These are phyloP conservation scores for Rotaria sp. DNA, from an alignment of 2,888 invertebrate genomes.

Conservation along the genomic window DNA sequence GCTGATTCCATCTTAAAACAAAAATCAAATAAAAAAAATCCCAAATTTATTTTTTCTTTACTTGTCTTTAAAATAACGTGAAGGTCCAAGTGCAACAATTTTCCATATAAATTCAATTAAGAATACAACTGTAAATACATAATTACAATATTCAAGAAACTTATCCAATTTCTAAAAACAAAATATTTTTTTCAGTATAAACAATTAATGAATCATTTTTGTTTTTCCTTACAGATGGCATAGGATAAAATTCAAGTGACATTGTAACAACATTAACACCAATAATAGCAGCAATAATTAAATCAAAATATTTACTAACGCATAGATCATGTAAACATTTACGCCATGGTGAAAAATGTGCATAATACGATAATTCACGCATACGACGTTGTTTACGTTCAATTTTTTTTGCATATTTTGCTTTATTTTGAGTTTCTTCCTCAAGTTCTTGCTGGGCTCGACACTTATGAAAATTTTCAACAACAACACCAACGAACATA, in stretches of 20 bases:
- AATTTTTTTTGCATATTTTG: conserved; percentile 83
- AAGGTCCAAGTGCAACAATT: conserved; percentile 79
- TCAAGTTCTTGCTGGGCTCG: conserved; percentile 97
- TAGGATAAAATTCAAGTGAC: conserved; percentile 98
- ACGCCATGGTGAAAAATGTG: conserved; percentile 77
- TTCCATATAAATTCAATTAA: conserved; percentile 94
- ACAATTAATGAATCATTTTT: neutral
- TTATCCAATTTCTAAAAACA: conserved; percentile 70
- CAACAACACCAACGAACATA: conserved; percentile 99
- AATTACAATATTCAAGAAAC: conserved; percentile 93
- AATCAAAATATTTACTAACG: conserved; percentile 95
- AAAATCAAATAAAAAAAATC: too few species aligned
- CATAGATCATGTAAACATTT: conserved; percentile 90
- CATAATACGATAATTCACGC: conserved; percentile 91
- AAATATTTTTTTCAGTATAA: neutral
- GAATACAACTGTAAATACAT: conserved; percentile 98
- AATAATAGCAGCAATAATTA: conserved; percentile 96
- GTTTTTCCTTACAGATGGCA: conserved; percentile 71
- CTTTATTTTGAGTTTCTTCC: conserved; percentile 80
- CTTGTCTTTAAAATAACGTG: conserved; percentile 84
- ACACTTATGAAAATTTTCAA: conserved; percentile 97
- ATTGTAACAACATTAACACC: conserved; percentile 98
- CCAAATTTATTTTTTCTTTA: conserved; percentile 48
- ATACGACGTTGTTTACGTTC: conserved; percentile 90
- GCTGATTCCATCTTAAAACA: conserved; percentile 77